phyloP scores from a whole-genome alignment of 1,140 invertebrate species.

The Rhagoletis zephyria region DNA sequence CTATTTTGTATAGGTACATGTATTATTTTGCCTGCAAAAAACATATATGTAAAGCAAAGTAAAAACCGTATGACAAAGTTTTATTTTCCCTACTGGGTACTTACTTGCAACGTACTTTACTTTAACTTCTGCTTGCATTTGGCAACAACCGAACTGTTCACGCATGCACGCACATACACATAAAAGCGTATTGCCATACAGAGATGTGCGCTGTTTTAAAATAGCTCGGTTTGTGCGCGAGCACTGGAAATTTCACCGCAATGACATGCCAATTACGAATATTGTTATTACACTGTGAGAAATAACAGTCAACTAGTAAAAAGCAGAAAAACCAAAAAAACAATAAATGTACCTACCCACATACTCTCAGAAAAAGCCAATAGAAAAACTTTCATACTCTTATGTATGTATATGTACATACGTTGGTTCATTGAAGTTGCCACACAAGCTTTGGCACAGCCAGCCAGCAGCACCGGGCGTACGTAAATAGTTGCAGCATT shows the following conservation, averaged over 20 bases:
- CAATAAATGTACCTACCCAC: background rate
- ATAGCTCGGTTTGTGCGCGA: background rate
- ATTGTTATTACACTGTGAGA: constrained; percentile 46
- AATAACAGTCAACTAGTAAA: constrained; percentile 17
- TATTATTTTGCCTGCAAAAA: no score
- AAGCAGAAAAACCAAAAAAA: constrained; percentile 1
- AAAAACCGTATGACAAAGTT: no score
- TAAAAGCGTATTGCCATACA: no score
- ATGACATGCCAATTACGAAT: constrained; percentile 48
- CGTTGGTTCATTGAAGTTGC: constrained; percentile 22
- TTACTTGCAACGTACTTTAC: no score
- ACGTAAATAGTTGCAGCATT: constrained; percentile 1
- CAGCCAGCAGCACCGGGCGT: background rate
- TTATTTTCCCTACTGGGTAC: no score
- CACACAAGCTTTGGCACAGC: background rate
- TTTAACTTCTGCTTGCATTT: no score
- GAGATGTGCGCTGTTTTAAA: no score
- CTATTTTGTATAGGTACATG: no score
- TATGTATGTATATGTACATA: background rate
- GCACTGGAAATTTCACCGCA: constrained; percentile 24
- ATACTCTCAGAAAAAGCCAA: constrained; percentile 14
- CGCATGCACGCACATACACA: no score
- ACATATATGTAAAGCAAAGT: no score
- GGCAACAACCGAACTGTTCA: no score
- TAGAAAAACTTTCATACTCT: constrained; percentile 22